Evolutionary conservation across 2,113 vertebrate genomes (phyloP), one percentile per base, ranked within the genome.

Genomic region (Phyllopteryx taeniolatus): DNA sequence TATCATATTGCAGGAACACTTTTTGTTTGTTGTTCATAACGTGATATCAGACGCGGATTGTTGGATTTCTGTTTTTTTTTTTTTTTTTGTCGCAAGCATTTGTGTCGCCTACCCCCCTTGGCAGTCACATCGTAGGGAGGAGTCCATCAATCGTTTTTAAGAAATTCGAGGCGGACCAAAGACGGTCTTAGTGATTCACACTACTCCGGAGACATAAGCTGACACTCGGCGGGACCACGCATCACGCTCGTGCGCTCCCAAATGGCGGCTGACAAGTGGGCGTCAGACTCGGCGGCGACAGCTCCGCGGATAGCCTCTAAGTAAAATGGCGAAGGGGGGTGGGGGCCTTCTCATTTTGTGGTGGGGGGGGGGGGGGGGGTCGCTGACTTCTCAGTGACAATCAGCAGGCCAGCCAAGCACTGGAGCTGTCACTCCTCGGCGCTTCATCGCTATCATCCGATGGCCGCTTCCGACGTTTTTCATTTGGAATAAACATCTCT

Each of bases 321-420:
- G 19, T 64, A 68, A 72, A 63, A 63, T 2, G 57, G 31, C 11
- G 39, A 33, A 49, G 39, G 46, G 42, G 66, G n/a, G 39, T 6
- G 46, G 33, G 76, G 81, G 10, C 2, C 9, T n/a, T 79, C 53
- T 73, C 49, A 70, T 14, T 71, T n/a, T 15, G 70, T 31, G 74
- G 39, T n/a, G 20, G 70, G 42, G 74, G 39, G 72, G 73, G 67
- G 27, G 20, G 70, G 42, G 74, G 39, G 72, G 73, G 67, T 13
- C 42, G 68, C 22, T 14, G 31, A 78, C 76, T 80, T 75, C 22
- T 35, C 59, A 46, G 2, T 79, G 72, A 77, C 69, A 71, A 68
- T 49, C 27, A 3, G 42, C 10, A 14, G 44, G 27, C 74, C 73
- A 64, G 8, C 49, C 2, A 22, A 7, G 12, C 68, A 43, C 53